Evolutionary conservation across 2,113 vertebrate species (phyloP).

Genomic region (Telmatochromis sp.): DNA sequence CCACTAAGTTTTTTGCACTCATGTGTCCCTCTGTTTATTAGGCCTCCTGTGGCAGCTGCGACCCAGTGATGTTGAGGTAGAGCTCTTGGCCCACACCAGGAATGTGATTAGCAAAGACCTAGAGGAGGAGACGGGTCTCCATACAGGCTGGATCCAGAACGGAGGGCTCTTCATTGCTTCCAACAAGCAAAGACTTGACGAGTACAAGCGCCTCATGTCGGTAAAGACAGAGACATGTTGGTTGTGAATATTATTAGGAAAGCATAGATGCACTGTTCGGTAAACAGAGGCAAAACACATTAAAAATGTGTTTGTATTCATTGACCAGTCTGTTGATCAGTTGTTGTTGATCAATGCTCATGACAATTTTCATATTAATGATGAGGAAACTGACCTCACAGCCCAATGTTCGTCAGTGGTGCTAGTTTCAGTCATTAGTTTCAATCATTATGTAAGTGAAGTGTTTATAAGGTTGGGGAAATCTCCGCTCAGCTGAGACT

Average conservation of each 20-base stretch:
- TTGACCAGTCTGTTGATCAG: not conserved
- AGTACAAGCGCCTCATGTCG: slow-evolving; percentile 98
- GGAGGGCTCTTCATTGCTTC: slow-evolving; percentile 97
- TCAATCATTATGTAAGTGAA: not conserved
- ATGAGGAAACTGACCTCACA: not conserved
- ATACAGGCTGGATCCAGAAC: slow-evolving; percentile 94
- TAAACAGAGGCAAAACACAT: not conserved
- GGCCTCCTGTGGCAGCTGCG: slow-evolving; percentile 95
- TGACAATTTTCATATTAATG: not conserved
- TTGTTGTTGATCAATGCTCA: not conserved
- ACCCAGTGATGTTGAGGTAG: slow-evolving; percentile 93
- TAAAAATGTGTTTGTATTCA: not conserved
- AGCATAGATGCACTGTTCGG: not conserved
- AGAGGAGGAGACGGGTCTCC: slow-evolving; percentile 86
- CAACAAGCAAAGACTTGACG: slow-evolving; percentile 89
- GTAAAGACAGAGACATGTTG: slow-evolving; percentile 58
- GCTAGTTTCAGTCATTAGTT: not conserved
- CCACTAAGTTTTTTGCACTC: not conserved
- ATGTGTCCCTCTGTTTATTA: slow-evolving; percentile 22
- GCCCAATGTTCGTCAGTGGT: not conserved
- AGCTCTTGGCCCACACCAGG: slow-evolving; percentile 87
- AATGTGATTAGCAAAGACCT: slow-evolving; percentile 84
- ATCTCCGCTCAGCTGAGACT: not conserved
- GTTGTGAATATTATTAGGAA: not conserved
- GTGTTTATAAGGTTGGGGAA: not conserved